Conservation (phyloP, 2,888 invertebrate genomes). For the Hirtodrosophila alboralis region DNA sequence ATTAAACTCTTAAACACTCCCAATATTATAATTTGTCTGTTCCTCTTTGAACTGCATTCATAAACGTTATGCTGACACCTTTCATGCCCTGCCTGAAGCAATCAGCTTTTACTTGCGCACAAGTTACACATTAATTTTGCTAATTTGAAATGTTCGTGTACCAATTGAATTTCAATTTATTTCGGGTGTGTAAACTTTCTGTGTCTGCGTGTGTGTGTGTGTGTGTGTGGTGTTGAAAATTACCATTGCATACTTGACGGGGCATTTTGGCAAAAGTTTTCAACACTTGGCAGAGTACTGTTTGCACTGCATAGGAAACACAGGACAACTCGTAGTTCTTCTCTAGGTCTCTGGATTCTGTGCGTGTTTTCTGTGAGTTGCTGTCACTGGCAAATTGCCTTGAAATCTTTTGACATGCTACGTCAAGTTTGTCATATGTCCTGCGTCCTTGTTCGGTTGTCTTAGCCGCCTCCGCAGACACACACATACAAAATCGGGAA, state of each 20-base stretch:
- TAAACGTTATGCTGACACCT: conserved; percentile 5
- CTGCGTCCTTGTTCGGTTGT: conserved; percentile 37
- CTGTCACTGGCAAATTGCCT: conserved; percentile 63
- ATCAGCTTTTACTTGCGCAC: conserved; percentile 18
- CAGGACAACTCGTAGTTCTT: conserved; percentile 17
- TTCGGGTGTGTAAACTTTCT: conserved; percentile 32
- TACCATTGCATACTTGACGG: conserved; percentile 55
- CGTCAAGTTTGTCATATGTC: conserved; percentile 79
- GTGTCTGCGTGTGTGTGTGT: conserved; percentile 4
- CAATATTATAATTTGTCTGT: neutral
- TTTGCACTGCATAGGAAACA: conserved; percentile 31
- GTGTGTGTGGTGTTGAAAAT: conserved; percentile 37
- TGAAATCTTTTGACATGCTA: conserved; percentile 77
- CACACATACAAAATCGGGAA: conserved; percentile 35
- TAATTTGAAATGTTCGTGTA: conserved; percentile 45
- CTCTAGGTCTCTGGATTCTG: conserved; percentile 7
- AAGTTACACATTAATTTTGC: conserved; percentile 40
- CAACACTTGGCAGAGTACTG: conserved; percentile 32
- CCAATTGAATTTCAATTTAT: conserved; percentile 63
- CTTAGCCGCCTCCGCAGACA: conserved; percentile 15
- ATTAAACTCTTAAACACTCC: no score
- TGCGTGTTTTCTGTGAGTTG: conserved; percentile 10
- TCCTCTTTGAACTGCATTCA: neutral
- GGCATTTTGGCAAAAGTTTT: conserved; percentile 47
- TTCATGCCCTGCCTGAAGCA: conserved; percentile 5